Percentiles rank a stretch among this genome's conserved stretches.
phyloP scores from a whole-genome alignment of 2,113 vertebrate species.

The Aegotheles bennettii region DNA sequence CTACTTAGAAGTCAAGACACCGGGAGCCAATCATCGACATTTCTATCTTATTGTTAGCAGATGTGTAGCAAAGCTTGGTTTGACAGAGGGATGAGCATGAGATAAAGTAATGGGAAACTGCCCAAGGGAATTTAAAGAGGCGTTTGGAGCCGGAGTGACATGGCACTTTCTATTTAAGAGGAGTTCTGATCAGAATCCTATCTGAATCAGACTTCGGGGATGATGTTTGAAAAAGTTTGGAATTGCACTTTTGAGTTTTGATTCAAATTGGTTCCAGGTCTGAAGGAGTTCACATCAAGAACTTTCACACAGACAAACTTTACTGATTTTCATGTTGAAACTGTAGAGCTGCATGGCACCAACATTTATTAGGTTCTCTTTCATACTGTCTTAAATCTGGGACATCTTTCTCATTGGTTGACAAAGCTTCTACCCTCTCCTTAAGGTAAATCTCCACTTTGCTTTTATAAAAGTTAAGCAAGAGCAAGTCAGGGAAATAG shows the following conservation, averaged over 20 bases:
- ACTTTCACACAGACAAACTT: neutral
- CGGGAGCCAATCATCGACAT: neutral
- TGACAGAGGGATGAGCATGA: neutral
- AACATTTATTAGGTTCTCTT: neutral
- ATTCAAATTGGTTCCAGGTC: neutral
- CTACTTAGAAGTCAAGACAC: neutral
- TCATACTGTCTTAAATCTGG: neutral
- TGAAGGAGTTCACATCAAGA: neutral
- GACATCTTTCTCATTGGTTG: neutral
- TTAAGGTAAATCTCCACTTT: neutral
- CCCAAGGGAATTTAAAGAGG: neutral
- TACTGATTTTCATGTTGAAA: neutral
- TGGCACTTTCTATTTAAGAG: neutral
- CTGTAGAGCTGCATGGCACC: neutral
- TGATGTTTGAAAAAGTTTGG: neutral
- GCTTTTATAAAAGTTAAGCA: neutral
- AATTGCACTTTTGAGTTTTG: neutral
- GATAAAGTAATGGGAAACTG: neutral
- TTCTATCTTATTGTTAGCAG: neutral
- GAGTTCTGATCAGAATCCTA: neutral
- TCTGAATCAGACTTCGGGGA: neutral
- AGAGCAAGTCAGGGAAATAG: neutral
- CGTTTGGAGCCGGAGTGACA: neutral
- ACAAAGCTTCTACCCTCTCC: neutral
- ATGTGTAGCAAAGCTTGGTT: neutral